These are phyloP conservation scores for Tetragonula clypearis DNA, from an alignment of 1,140 invertebrate species.

Conservation along the genomic window DNA sequence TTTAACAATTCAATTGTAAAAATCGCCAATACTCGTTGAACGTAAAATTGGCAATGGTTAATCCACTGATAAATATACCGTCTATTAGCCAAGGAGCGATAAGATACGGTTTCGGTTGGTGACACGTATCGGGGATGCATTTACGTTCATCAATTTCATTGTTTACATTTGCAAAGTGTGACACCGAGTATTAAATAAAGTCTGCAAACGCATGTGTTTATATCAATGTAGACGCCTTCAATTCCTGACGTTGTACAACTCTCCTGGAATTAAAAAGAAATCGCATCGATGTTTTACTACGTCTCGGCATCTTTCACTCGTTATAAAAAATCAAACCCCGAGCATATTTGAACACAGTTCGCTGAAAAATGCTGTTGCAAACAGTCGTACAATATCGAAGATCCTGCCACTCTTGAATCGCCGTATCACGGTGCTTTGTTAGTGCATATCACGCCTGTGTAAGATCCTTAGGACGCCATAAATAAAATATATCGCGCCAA, in stretches of 20 bases:
- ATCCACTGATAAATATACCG: conserved; percentile 19
- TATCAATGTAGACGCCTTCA: background rate
- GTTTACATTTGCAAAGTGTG: conserved; percentile 42
- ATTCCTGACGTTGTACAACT: background rate
- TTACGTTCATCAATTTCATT: conserved; percentile 14
- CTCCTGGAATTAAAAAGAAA: background rate
- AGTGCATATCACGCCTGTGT: conserved; percentile 37
- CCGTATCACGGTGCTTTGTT: conserved; percentile 37
- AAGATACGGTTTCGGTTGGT: conserved; percentile 35
- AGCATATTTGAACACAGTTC: background rate
- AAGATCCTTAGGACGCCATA: conserved; percentile 44
- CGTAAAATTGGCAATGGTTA: conserved; percentile 31
- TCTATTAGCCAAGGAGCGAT: background rate
- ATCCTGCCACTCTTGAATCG: conserved; percentile 1
- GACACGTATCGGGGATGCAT: conserved; percentile 16
- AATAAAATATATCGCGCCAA: conserved; percentile 49
- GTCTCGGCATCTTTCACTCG: background rate
- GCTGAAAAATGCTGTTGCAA: background rate
- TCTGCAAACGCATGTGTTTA: conserved; percentile 21
- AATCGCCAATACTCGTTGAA: conserved; percentile 1
- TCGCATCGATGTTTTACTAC: conserved; percentile 7
- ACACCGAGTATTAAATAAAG: conserved; percentile 12
- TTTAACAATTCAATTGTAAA: background rate
- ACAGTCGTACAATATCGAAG: background rate
- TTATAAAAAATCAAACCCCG: background rate